Conservation (phyloP, 2,888 invertebrate genomes). For the Aleiodes leptofemur region DNA sequence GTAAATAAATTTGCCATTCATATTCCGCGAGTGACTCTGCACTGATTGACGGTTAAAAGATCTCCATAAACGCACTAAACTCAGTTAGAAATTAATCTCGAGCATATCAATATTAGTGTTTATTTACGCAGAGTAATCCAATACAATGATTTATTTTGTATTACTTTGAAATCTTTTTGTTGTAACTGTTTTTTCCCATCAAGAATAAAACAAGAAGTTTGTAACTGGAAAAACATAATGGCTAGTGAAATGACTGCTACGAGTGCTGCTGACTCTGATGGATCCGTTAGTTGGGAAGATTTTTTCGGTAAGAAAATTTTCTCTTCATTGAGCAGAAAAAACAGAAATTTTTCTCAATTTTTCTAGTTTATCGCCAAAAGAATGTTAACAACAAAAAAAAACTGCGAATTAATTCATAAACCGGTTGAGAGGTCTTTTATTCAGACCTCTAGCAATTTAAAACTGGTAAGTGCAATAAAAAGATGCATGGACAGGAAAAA, state of each 20-base stretch:
- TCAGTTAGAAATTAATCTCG: not conserved
- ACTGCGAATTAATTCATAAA: not conserved
- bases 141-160: no score
- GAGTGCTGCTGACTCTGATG: conserved; percentile 80
- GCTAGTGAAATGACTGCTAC: conserved; percentile 63
- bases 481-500: not conserved
- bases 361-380: no score
- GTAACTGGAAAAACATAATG: conserved; percentile 54
- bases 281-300: conserved; percentile 84
- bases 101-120: no score
- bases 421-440: not conserved
- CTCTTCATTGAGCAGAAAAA: not conserved
- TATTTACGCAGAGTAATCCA: no score
- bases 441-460: not conserved
- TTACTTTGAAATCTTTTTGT: no score
- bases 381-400: not conserved
- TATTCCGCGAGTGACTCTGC: not conserved
- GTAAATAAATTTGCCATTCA: not conserved
- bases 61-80: not conserved
- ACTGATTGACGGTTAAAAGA: conserved; percentile 5
- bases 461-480: conserved; percentile 32
- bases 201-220: no score
- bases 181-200: no score
- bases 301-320: conserved; percentile 79
- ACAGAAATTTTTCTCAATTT: not conserved